A percentile compares a stretch with the other conserved stretches of the same genome.
These are phyloP conservation scores for Heliconius charithonia DNA, from an alignment of 2,888 invertebrate genomes.

Conservation along the genomic window DNA sequence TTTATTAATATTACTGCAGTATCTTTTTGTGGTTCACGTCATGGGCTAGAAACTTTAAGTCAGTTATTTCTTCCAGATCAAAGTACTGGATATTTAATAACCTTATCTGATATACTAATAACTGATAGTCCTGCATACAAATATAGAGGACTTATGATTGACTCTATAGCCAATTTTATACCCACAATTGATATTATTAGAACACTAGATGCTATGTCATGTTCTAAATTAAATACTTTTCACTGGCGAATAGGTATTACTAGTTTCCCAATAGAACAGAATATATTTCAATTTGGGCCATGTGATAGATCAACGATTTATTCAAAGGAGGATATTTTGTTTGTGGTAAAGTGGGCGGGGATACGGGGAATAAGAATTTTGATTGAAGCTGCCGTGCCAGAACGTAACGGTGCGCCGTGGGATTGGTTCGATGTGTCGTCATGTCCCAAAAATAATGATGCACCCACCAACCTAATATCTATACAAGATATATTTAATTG, in stretches of 20 bases:
- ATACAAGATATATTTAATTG: slow-evolving; percentile 88
- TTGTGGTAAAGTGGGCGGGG: slow-evolving; percentile 89
- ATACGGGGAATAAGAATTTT: slow-evolving; percentile 92
- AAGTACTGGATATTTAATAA: slow-evolving; percentile 83
- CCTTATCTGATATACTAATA: slow-evolving; percentile 84
- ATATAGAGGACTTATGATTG: slow-evolving; percentile 94
- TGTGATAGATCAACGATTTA: slow-evolving; percentile 90
- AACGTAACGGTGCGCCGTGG: slow-evolving; percentile 93
- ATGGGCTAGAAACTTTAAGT: slow-evolving; percentile 89
- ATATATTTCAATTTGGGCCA: slow-evolving; percentile 89
- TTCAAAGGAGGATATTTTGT: slow-evolving; percentile 86
- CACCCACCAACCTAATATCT: slow-evolving; percentile 85
- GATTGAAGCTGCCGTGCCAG: slow-evolving; percentile 94
- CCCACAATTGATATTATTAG: slow-evolving; percentile 87
- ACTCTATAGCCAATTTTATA: slow-evolving; percentile 94
- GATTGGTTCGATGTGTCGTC: slow-evolving; percentile 87
- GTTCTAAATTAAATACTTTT: slow-evolving; percentile 93
- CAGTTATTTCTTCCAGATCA: slow-evolving; percentile 90
- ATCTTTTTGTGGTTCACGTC: slow-evolving; percentile 89
- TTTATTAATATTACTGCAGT: slow-evolving; percentile 78
- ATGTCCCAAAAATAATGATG: slow-evolving; percentile 57
- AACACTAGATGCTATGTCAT: slow-evolving; percentile 92
- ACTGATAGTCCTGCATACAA: slow-evolving; percentile 89
- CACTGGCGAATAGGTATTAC: slow-evolving; percentile 97
- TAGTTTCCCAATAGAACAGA: slow-evolving; percentile 92